Conservation (phyloP, 2,113 vertebrate genomes). For the Chloropsis hardwickii region DNA sequence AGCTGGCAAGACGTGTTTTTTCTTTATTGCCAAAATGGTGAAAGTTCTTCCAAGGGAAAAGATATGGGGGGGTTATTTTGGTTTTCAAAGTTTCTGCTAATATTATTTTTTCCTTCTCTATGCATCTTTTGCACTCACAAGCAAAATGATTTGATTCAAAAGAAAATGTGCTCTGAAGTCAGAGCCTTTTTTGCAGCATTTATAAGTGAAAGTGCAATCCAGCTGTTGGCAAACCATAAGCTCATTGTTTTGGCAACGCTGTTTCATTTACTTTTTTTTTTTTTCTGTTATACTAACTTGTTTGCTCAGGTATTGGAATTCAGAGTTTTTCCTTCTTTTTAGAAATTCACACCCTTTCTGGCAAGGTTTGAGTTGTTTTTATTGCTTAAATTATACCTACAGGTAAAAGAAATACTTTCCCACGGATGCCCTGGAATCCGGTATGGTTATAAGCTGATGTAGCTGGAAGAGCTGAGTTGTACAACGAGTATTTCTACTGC, state of each 20-base stretch:
- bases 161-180: slow-evolving; percentile 38
- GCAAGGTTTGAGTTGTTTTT: slow-evolving; percentile 66
- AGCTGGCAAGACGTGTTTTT: not conserved
- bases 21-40: not conserved
- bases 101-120: not conserved
- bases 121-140: not conserved
- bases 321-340: slow-evolving; percentile 69
- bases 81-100: not conserved
- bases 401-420: slow-evolving; percentile 77
- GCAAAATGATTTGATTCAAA: not conserved
- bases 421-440: slow-evolving; percentile 68
- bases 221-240: slow-evolving; percentile 64
- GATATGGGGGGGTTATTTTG: not conserved
- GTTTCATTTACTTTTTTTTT: slow-evolving; percentile 40
- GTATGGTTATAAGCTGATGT: slow-evolving; percentile 41
- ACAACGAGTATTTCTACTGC: slow-evolving; percentile 68
- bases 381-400: slow-evolving; percentile 74
- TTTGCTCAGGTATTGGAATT: slow-evolving; percentile 77
- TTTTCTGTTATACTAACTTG: slow-evolving; percentile 64
- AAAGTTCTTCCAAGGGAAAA: slow-evolving; percentile 2
- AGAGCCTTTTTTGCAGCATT: slow-evolving; percentile 1
- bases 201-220: slow-evolving; percentile 60
- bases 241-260: slow-evolving; percentile 68
- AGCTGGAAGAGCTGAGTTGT: slow-evolving; percentile 53
- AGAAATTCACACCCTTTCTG: slow-evolving; percentile 73